Evolutionary conservation across 2,888 invertebrate genomes (phyloP).

Genomic region (Thyatira batis): DNA sequence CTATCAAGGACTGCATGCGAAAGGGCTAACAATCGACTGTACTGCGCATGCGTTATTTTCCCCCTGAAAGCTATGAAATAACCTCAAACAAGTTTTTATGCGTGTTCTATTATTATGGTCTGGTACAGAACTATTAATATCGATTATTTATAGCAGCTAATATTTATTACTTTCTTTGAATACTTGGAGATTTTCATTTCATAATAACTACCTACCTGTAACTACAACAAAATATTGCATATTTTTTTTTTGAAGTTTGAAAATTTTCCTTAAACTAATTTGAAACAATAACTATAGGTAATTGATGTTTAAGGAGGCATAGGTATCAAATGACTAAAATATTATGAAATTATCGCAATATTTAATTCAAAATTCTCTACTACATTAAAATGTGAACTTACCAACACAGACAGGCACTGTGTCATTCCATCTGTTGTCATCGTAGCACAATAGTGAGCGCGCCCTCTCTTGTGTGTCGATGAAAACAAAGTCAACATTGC

Average conservation of each 20-base stretch:
- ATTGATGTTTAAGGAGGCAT: too few species aligned
- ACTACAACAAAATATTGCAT: too few species aligned
- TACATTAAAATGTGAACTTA: conserved; percentile 63
- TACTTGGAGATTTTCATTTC: too few species aligned
- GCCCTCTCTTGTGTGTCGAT: conserved; percentile 84
- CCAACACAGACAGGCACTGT: conserved; percentile 84
- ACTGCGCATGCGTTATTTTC: conserved; percentile 61
- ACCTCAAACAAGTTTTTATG: conserved; percentile 60
- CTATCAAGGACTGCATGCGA: conserved; percentile 28
- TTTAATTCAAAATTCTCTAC: conserved; percentile 3
- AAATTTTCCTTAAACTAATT: too few species aligned
- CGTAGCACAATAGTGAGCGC: conserved; percentile 84
- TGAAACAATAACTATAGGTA: too few species aligned
- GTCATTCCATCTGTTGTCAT: conserved; percentile 85
- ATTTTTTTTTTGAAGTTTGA: too few species aligned
- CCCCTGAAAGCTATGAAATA: conserved; percentile 40
- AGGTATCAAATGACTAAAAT: neutral
- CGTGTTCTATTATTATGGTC: conserved; percentile 55
- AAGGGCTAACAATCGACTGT: conserved; percentile 34
- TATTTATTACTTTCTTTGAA: conserved; percentile 37
- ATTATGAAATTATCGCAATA: neutral
- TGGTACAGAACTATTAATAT: conserved; percentile 45
- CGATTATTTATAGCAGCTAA: conserved; percentile 42
- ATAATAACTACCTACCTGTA: conserved; percentile 23
- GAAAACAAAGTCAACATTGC: conserved; percentile 86